Evolutionary conservation across 2,797 vertebrate species (phyloP), one percentile per base, ranked within the genome.

Genomic region (Allenopithecus nigroviridis): DNA sequence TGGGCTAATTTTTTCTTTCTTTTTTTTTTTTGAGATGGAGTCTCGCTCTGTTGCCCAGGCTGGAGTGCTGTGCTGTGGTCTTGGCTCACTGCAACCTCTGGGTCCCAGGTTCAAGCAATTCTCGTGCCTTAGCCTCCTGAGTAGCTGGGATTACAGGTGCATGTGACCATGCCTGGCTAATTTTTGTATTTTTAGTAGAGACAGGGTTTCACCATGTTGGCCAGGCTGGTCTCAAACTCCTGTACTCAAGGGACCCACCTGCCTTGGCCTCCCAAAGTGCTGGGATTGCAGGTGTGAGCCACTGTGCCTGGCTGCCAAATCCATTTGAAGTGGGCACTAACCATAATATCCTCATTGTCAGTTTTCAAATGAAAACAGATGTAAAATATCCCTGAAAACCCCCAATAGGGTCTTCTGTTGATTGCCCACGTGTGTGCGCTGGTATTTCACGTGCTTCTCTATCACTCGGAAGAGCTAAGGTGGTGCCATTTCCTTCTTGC

Each of bases 291-390:
- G 16, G 33, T 0, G 7, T 68, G 64, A 68, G 64, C 64, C 64
- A 68, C 64, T 19, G 64, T n/a, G 64, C 64, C 64, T 4, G 3
- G 64, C 68, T 72, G 55, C 55, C 43, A 92, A 79, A 68, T 79
- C 57, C 46, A 70, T 28, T 16, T 28, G 50, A 93, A 93, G 39
- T 13, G 68, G 70, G 28, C 53, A 83, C 48, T 94, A 78, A 87
- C 17, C 39, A 39, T 46, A 55, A 64, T 79, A 80, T 76, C n/a
- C 22, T 48, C 10, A 46, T 19, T 13, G 33, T 83, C 13, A n/a
- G 39, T 84, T 94, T 50, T 88, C 64, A 87, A 94, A 90, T 50
- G 36, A 95, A 95, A 95, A 74, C 48, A 95, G 46, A 50, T 81
- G 94, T 61, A 84, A 93, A 78, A 72, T 33, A 89, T 68, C 22